Evolutionary conservation across 2,113 vertebrate species (phyloP), one percentile per base, ranked within the genome.

Genomic region (Dunckerocampus dactyliophorus): DNA sequence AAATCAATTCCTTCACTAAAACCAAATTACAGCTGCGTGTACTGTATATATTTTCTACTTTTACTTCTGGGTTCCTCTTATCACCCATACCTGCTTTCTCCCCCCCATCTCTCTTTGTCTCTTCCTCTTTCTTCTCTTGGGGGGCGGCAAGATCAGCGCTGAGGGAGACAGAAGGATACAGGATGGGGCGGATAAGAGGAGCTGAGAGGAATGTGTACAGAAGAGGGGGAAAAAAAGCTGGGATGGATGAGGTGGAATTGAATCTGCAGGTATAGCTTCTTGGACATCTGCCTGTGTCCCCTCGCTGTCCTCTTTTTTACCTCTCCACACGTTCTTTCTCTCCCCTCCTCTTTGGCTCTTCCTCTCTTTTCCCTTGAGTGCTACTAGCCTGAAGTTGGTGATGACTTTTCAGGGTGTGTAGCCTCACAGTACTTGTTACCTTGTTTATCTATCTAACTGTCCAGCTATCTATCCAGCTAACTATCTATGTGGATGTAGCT

Each of bases 251-350:
- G 45, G 43, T 47, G 59, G 81, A 85, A 91, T 89, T 79, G 85
- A 84, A 86, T 88, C 77, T 87, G 84, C 88, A 89, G 88, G 86
- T 88, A 85, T 47, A 69, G 74, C 55, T 75, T 31, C 56, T 82
- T 86, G 86, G 85, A 83, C 84, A 75, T 80, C 75, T 81, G 83
- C 82, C 79, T 70, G 61, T 78, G 82, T 89, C 83, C 84, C 81
- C 62, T 77, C 50, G 59, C 80, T 89, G 89, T 88, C 88, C 87
- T 88, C 72, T 84, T 68, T 67, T 83, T 90, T 90, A 89, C 86
- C 88, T 88, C 80, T 82, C 82, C 86, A 88, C 81, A 84, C 85
- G 82, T 76, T 84, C 77, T 59, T 76, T 77, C 76, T 80, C 74
- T 79, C 65, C 72, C 79, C 71, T 82, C 79, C 77, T 77, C 74